Evolutionary conservation across 2,113 vertebrate species (phyloP).

Genomic region (Chloebia gouldiae): DNA sequence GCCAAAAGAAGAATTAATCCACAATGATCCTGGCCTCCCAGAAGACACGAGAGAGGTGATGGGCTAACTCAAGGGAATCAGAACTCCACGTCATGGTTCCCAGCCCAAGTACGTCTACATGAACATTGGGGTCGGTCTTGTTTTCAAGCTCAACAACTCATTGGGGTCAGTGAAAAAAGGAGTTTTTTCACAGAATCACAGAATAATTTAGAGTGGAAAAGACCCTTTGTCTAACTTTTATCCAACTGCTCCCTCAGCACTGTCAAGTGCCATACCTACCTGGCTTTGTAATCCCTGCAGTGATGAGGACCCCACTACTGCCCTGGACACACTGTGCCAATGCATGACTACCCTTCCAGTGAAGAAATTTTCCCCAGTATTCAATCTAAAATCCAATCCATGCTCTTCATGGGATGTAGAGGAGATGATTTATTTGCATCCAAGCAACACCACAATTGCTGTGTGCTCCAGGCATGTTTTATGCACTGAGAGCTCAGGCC

Average conservation of each 20-base stretch:
- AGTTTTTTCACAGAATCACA: neutral
- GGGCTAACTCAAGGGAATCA: neutral
- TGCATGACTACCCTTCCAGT: neutral
- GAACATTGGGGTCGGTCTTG: neutral
- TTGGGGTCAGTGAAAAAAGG: neutral
- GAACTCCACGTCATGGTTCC: rapidly evolving
- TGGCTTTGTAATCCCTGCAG: neutral
- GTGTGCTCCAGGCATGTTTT: neutral
- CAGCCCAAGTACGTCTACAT: neutral
- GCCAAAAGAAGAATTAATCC: neutral
- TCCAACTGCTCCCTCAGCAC: neutral
- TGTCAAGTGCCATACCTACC: neutral
- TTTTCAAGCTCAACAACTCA: neutral
- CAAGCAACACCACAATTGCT: rapidly evolving
- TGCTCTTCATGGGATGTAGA: neutral
- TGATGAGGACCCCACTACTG: neutral
- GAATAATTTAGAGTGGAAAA: neutral
- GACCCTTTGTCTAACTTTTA: neutral
- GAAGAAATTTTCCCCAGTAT: neutral
- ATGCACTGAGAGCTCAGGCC: neutral
- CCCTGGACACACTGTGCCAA: neutral
- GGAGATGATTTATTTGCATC: neutral
- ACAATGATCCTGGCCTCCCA: neutral
- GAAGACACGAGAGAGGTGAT: neutral
- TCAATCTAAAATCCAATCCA: neutral